These are phyloP conservation scores for Xyrauchen texanus DNA, from an alignment of 2,113 vertebrate genomes.

Conservation along the genomic window DNA sequence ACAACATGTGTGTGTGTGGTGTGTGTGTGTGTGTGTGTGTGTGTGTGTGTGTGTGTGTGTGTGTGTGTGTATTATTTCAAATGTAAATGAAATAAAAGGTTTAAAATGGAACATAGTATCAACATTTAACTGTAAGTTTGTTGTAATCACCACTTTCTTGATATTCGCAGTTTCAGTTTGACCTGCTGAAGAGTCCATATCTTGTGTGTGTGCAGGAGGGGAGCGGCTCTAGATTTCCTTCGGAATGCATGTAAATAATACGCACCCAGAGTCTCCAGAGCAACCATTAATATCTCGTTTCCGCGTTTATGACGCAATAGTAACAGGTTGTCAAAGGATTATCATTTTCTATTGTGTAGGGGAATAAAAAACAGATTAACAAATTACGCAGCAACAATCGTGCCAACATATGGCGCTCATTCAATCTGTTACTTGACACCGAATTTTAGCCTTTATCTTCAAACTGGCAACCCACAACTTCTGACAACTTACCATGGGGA, in stretches of 20 bases:
- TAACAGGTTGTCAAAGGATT: constrained; percentile 32
- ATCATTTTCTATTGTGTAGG: constrained; percentile 39
- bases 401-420: not conserved
- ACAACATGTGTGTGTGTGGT: too few relatives aligned
- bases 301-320: constrained; percentile 47
- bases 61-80: too few relatives aligned
- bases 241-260: constrained; percentile 65
- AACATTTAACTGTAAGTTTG: not conserved
- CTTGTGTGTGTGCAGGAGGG: constrained; percentile 55
- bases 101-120: not conserved
- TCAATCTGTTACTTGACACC: not conserved
- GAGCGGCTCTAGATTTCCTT: constrained; percentile 55
- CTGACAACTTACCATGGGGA: constrained; percentile 66
- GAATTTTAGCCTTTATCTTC: not conserved
- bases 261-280: constrained; percentile 55
- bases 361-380: constrained; percentile 33
- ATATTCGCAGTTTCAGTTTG: not conserved
- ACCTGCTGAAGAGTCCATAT: constrained; percentile 1
- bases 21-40: too few relatives aligned
- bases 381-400: not conserved
- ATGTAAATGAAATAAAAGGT: too few relatives aligned
- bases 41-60: too few relatives aligned
- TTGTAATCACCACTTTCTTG: not conserved
- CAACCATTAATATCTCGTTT: constrained; percentile 60
- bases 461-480: not conserved